Conservation (phyloP, 2,888 invertebrate species). For the Mesochorus sp. region DNA sequence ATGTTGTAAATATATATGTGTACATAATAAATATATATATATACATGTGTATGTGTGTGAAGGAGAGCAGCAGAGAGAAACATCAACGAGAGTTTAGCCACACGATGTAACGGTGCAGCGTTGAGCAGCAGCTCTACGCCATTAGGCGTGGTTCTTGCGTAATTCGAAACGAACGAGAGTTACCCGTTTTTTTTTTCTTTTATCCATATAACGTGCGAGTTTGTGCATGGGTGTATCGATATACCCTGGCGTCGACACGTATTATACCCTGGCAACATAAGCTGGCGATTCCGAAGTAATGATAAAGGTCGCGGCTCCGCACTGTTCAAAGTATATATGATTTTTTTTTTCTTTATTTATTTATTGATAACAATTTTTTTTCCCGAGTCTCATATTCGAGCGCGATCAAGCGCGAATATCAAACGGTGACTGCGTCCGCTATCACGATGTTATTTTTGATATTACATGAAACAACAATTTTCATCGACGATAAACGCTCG, state of each 20-base stretch:
- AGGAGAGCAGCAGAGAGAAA: conserved; percentile 49
- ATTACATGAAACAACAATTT: conserved; percentile 20
- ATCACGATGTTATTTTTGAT: conserved; percentile 33
- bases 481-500: not conserved
- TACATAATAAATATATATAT: not conserved
- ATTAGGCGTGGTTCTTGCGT: conserved; percentile 78
- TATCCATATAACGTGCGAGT: conserved; percentile 23
- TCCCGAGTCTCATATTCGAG: conserved; percentile 19
- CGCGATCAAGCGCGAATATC: conserved; percentile 42
- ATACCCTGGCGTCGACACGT: not conserved
- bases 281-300: conserved; percentile 10
- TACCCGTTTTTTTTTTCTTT: conserved; percentile 40
- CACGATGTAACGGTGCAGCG: conserved; percentile 53
- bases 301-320: conserved; percentile 41
- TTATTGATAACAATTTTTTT: not conserved
- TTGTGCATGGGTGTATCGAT: not conserved
- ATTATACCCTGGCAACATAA: conserved; percentile 9
- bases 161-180: conserved; percentile 64
- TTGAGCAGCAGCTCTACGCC: conserved; percentile 60
- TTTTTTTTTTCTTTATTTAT: not conserved
- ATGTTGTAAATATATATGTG: not conserved
- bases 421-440: conserved; percentile 12
- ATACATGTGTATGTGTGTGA: conserved; percentile 22
- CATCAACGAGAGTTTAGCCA: conserved; percentile 56
- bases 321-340: not conserved